A percentile compares a stretch with the other conserved stretches of the same genome.
These are phyloP conservation scores for Nettapus auritus DNA, from an alignment of 2,113 vertebrate genomes.

Conservation along the genomic window DNA sequence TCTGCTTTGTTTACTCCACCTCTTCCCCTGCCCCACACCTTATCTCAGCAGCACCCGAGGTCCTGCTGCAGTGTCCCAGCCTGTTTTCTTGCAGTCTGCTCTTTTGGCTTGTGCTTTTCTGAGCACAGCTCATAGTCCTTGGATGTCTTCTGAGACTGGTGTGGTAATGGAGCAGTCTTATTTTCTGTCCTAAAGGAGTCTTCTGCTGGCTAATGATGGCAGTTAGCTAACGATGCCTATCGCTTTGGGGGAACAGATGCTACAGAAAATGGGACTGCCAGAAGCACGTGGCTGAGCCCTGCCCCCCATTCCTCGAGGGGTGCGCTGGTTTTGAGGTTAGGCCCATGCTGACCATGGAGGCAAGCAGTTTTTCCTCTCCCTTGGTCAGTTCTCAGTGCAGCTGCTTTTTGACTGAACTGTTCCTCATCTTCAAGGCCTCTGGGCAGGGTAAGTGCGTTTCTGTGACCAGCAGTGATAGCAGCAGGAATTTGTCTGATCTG, in stretches of 20 bases:
- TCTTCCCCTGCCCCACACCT: not conserved
- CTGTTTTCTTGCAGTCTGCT: conserved; percentile 49
- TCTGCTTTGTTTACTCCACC: not conserved
- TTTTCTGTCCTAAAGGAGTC: not conserved
- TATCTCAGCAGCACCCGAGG: not conserved
- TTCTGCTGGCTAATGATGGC: not conserved
- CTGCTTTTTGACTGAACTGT: not conserved
- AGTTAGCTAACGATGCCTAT: not conserved
- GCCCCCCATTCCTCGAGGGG: not conserved
- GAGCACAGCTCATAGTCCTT: not conserved
- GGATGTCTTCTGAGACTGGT: not conserved
- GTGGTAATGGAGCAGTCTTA: not conserved
- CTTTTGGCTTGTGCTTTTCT: conserved; percentile 9
- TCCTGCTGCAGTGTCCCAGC: conserved; percentile 41
- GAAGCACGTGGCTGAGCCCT: not conserved
- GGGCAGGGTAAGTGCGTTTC: not conserved
- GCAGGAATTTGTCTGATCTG: not conserved
- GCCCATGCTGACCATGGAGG: not conserved
- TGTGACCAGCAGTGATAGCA: not conserved
- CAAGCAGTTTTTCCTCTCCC: not conserved
- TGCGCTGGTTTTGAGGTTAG: not conserved
- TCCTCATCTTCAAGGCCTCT: not conserved
- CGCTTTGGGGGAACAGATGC: not conserved
- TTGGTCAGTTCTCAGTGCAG: not conserved
- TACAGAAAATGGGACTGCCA: not conserved